A percentile compares a stretch with the other conserved stretches of the same genome.
Evolutionary conservation across 2,113 vertebrate species (phyloP).

Genomic region (Pithys albifrons): DNA sequence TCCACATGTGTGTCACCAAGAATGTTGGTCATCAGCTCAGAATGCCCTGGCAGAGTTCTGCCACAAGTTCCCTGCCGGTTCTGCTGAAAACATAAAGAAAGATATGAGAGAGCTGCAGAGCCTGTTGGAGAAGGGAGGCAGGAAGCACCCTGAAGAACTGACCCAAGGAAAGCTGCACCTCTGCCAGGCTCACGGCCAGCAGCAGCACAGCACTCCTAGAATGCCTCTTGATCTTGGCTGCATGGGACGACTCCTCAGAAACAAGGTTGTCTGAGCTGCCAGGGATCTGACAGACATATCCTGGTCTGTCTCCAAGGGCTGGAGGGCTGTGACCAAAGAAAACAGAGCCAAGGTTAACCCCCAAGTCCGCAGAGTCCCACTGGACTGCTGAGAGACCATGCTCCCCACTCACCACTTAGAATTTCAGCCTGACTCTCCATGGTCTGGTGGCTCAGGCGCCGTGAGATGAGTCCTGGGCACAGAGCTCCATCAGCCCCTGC

Average conservation of each 20-base stretch:
- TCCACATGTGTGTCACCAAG: too few species aligned
- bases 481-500: neutral
- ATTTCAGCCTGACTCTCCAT: neutral
- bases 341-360: neutral
- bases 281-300: neutral
- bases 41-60: too few species aligned
- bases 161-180: neutral
- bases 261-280: neutral
- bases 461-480: neutral
- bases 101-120: too few species aligned
- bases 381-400: rapidly evolving
- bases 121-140: too few species aligned
- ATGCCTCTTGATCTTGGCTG: rapidly evolving
- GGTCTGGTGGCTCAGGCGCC: neutral
- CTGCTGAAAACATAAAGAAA: too few species aligned
- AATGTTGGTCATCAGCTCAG: too few species aligned
- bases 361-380: rapidly evolving
- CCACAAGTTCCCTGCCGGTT: too few species aligned
- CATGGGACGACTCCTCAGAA: neutral
- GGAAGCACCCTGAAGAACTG: too few species aligned
- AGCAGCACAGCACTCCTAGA: neutral
- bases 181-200: neutral
- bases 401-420: neutral
- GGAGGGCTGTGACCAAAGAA: neutral
- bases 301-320: neutral